These are phyloP conservation scores for Phengaris arion DNA, from an alignment of 2,888 invertebrate species.

Conservation along the genomic window DNA sequence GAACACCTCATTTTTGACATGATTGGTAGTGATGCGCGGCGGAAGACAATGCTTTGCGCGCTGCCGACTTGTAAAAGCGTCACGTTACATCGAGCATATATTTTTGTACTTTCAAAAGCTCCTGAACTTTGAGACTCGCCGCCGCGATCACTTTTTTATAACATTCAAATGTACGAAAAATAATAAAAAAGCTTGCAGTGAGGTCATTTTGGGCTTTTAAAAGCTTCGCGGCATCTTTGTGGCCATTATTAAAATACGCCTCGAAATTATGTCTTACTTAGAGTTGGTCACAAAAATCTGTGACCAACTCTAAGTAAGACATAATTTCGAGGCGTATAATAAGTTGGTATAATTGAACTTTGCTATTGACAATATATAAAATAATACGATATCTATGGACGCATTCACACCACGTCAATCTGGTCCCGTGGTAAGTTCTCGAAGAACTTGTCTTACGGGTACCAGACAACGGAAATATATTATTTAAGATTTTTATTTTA, in stretches of 20 bases:
- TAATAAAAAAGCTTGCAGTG: slow-evolving; percentile 3
- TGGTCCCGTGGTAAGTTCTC: too few species aligned
- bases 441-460: too few species aligned
- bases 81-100: slow-evolving; percentile 54
- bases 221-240: slow-evolving; percentile 12
- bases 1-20: slow-evolving; percentile 46
- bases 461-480: too few species aligned
- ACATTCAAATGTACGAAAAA: slow-evolving; percentile 23
- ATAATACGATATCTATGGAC: too few species aligned
- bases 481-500: too few species aligned
- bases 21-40: slow-evolving; percentile 56
- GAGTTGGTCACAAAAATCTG: neutral
- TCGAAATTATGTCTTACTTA: neutral
- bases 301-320: too few species aligned
- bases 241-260: neutral
- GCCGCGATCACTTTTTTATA: slow-evolving; percentile 36
- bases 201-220: neutral
- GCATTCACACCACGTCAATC: too few species aligned
- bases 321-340: too few species aligned
- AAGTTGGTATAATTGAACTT: neutral
- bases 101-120: slow-evolving; percentile 48
- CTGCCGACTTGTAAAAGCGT: slow-evolving; percentile 43
- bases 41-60: slow-evolving; percentile 52
- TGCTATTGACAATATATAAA: too few species aligned
- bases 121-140: slow-evolving; percentile 45